Conservation (phyloP, 2,888 invertebrate genomes). For the Bembecia ichneumoniformis region DNA sequence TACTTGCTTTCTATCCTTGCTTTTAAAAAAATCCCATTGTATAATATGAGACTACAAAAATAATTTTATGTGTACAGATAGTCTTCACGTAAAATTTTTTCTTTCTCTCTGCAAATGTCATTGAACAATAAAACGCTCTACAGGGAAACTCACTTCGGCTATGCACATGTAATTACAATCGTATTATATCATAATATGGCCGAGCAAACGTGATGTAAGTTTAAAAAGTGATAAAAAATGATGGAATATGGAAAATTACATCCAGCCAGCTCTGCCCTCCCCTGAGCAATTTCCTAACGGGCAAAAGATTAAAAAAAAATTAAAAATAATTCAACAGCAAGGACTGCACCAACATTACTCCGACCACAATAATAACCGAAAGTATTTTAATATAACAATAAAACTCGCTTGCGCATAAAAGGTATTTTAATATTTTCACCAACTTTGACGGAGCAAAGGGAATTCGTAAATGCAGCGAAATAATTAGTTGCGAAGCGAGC, state of each 20-base stretch:
- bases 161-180: too few species aligned
- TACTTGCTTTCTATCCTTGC: too few species aligned
- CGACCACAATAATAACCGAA: constrained; percentile 5
- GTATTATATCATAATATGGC: too few species aligned
- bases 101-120: too few species aligned
- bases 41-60: too few species aligned
- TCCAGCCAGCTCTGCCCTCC: not conserved
- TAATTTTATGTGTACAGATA: too few species aligned
- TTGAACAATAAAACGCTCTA: too few species aligned
- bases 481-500: constrained; percentile 55
- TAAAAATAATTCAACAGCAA: not conserved
- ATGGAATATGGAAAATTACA: not conserved
- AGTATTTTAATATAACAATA: constrained; percentile 30
- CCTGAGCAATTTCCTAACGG: not conserved
- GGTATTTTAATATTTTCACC: constrained; percentile 55
- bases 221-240: not conserved
- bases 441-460: constrained; percentile 53
- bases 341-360: not conserved
- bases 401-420: constrained; percentile 12
- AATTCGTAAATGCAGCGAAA: constrained; percentile 61
- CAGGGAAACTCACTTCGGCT: too few species aligned
- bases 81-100: too few species aligned
- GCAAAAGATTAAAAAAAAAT: not conserved
- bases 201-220: too few species aligned
- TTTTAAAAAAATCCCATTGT: too few species aligned